A percentile compares a stretch with the other conserved stretches of the same genome.
phyloP scores from a whole-genome alignment of 2,113 vertebrate genomes.

The Corydoras maculifer region DNA sequence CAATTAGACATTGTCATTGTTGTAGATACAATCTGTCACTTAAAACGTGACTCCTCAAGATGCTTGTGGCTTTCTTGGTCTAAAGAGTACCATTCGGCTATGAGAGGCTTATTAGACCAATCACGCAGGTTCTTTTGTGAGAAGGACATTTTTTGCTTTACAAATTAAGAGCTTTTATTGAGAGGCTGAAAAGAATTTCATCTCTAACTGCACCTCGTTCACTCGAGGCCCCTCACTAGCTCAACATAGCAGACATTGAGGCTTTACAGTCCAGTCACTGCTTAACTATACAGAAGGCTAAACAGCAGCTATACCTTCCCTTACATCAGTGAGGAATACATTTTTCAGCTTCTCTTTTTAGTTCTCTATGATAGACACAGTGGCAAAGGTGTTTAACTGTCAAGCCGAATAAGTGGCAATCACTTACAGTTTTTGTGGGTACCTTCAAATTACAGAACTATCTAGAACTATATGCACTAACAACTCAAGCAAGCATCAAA shows the following conservation, averaged over 20 bases:
- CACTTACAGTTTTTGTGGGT: background rate
- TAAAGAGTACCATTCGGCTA: slow-evolving; percentile 30
- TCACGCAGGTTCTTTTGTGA: slow-evolving; percentile 28
- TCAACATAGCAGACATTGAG: background rate
- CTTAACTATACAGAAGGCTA: background rate
- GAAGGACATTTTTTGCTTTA: slow-evolving; percentile 22
- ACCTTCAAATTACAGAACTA: background rate
- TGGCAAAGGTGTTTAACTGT: slow-evolving; percentile 56
- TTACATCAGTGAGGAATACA: slow-evolving; percentile 11
- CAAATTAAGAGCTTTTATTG: slow-evolving; percentile 28
- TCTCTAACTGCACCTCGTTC: slow-evolving; percentile 22
- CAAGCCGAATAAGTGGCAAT: slow-evolving; percentile 3
- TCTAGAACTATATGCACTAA: background rate
- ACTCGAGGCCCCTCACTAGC: background rate
- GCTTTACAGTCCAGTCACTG: slow-evolving; percentile 12
- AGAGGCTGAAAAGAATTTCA: slow-evolving; percentile 26
- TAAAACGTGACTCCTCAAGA: slow-evolving; percentile 40
- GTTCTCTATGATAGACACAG: slow-evolving; percentile 50
- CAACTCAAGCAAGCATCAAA: background rate
- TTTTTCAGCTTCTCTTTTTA: slow-evolving; percentile 61
- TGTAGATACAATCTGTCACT: slow-evolving; percentile 42
- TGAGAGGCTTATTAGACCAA: slow-evolving; percentile 37
- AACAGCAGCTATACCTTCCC: background rate
- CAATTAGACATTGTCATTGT: slow-evolving; percentile 43
- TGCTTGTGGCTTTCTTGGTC: slow-evolving; percentile 32